Percentiles rank a stretch among this genome's conserved stretches.
phyloP scores from a whole-genome alignment of 1,140 invertebrate genomes.

The Xylocopa sonorina region DNA sequence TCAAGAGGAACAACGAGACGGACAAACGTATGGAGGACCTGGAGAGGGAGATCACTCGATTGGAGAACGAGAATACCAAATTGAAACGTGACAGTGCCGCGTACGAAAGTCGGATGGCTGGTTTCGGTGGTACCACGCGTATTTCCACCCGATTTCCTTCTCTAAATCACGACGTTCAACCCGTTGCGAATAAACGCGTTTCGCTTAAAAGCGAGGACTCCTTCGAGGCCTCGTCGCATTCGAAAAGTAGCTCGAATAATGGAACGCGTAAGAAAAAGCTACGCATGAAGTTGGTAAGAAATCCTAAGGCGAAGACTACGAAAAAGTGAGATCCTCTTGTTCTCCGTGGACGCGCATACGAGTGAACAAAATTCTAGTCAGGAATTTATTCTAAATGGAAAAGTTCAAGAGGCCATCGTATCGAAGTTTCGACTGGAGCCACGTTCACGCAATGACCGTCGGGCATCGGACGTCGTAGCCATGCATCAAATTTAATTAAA shows the following conservation, averaged over 20 bases:
- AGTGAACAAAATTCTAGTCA: not conserved
- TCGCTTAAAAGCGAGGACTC: constrained; percentile 6
- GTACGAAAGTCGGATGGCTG: constrained; percentile 36
- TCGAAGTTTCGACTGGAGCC: constrained; percentile 9
- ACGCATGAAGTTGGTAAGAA: not conserved
- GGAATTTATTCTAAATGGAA: not conserved
- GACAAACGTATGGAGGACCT: constrained; percentile 43
- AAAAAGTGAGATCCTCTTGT: constrained; percentile 20
- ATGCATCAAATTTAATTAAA: constrained; percentile 1
- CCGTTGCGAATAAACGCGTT: not conserved
- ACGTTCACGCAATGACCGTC: constrained; percentile 17
- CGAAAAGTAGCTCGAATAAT: not conserved
- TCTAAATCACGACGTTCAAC: constrained; percentile 23
- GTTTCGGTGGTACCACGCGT: constrained; percentile 26
- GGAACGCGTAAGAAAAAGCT: constrained; percentile 5
- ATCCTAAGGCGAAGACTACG: not conserved
- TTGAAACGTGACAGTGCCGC: constrained; percentile 55
- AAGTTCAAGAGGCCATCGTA: not conserved
- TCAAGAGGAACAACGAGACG: constrained; percentile 42
- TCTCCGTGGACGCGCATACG: constrained; percentile 8
- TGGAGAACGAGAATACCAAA: constrained; percentile 53
- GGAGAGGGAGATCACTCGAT: constrained; percentile 39
- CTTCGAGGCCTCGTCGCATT: not conserved
- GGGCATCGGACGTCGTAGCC: not conserved
- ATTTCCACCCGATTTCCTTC: constrained; percentile 36